These are phyloP conservation scores for Phyllostomus discolor DNA, from an alignment of 2,113 vertebrate species.

Conservation along the genomic window DNA sequence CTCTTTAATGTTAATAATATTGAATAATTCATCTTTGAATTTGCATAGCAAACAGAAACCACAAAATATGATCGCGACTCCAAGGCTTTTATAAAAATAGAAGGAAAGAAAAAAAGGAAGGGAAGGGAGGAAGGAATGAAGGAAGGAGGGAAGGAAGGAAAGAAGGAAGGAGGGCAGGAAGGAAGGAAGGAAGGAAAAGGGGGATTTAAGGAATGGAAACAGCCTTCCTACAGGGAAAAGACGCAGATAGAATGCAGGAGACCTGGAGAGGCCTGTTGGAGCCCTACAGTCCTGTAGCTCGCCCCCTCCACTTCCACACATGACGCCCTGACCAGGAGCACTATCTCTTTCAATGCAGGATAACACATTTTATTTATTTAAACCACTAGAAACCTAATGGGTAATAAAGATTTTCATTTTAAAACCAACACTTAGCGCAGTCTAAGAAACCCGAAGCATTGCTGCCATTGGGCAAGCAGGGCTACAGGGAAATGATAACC, in stretches of 20 bases:
- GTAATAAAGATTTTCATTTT: neutral
- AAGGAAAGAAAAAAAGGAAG: neutral
- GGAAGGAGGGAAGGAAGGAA: neutral
- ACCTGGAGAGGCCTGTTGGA: neutral
- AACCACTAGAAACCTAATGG: neutral
- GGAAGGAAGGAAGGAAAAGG: neutral
- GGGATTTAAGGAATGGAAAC: neutral
- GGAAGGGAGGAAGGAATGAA: neutral
- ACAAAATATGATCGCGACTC: neutral
- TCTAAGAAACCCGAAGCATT: neutral
- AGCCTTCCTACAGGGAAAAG: neutral
- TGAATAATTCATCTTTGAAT: neutral
- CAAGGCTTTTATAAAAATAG: neutral
- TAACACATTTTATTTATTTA: conserved; percentile 4
- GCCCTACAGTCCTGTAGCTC: neutral
- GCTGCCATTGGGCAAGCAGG: neutral
- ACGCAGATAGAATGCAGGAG: neutral
- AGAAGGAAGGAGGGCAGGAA: neutral
- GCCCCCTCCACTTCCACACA: neutral
- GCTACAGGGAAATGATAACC: conserved; percentile 1
- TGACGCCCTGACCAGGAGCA: neutral
- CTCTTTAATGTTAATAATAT: neutral
- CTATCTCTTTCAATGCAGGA: neutral
- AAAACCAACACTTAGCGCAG: neutral
- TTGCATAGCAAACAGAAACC: neutral